Base-by-base conservation (phyloP, 2,113 vertebrate species). In the Cariama cristata region DNA sequence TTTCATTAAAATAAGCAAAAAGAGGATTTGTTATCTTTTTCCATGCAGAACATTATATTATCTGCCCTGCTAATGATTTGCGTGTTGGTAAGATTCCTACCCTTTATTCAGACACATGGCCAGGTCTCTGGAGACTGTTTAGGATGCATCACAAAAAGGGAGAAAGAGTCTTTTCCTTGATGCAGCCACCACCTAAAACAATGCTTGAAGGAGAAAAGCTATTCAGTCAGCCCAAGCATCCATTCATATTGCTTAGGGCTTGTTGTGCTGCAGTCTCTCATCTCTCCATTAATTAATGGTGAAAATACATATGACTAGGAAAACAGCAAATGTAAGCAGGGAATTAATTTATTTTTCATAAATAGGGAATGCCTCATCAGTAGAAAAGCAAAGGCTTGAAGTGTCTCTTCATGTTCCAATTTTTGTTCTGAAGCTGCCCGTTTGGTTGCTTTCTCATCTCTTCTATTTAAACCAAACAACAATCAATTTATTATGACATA, bases 341-440 rank as follows among this genome's bases (percentile, higher is more conserved):
- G 92, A 97, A 98, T 97, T 97, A 96, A 97, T 97, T 98, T 98
- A 95, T 97, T 97, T 97, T 97, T 96, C 97, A 97, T 95, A 97
- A 85, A 92, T 87, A 85, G 75, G 60, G 83, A 95, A 95, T 95
- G 91, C 40, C 69, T 97, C 94, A 88, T 90, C 91, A 81, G 94
- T 84, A 53, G 91, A 95, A 94, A 97, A 96, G 91, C 95, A 96
- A 97, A 96, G 71, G 74, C 82, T 80, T 93, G 79, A 96, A 98
- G 97, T 91, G 90, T 83, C 97, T 97, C 97, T 98, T 98, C 96
- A 97, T 92, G 97, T 91, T 90, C 91, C 76, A 64, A 40, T 92
- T 97, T 98, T 98, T 98, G 97, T 98, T 96, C 95, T 88, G 66
- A 96, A 96, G 96, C 93, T 97, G 97, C 92, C 89, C 94, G 50